Percentiles rank a stretch among this genome's conserved stretches.
These are phyloP conservation scores for Galeruca laticollis DNA, from an alignment of 2,888 invertebrate genomes.

Conservation along the genomic window DNA sequence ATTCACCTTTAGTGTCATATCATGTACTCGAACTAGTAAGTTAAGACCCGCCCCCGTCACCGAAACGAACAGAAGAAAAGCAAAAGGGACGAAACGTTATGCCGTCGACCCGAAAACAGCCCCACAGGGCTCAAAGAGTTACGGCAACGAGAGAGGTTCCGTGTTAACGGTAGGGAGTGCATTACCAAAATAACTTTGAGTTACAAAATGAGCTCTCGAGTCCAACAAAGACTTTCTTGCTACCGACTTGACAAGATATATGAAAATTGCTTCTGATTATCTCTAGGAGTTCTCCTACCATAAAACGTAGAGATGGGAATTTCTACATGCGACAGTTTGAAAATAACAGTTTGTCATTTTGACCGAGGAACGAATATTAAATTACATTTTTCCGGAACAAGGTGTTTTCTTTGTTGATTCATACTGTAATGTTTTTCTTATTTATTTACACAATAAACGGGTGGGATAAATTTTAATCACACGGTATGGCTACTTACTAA, in stretches of 20 bases:
- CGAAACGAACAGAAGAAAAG: constrained; percentile 44
- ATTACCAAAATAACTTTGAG: constrained; percentile 65
- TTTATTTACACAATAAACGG: too few species aligned
- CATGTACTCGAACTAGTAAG: constrained; percentile 14
- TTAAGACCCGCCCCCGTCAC: constrained; percentile 24
- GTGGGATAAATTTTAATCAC: too few species aligned
- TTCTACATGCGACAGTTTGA: not conserved
- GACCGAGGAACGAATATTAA: too few species aligned
- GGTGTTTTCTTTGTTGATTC: too few species aligned
- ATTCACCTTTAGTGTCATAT: constrained; percentile 24
- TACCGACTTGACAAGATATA: constrained; percentile 39
- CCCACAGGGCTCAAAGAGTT: constrained; percentile 52
- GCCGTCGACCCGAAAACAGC: constrained; percentile 43
- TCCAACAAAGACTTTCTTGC: constrained; percentile 42
- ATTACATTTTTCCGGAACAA: too few species aligned
- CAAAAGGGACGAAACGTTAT: constrained; percentile 35
- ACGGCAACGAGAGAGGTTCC: constrained; percentile 50
- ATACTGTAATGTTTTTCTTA: too few species aligned
- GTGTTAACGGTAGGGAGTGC: constrained; percentile 59
- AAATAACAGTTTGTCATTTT: too few species aligned
- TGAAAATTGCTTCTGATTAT: constrained; percentile 45
- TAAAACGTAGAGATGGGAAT: constrained; percentile 14
- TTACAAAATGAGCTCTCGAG: constrained; percentile 53
- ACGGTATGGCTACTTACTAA: too few species aligned
- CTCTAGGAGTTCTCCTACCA: constrained; percentile 31